Base-by-base conservation (phyloP, 2,797 vertebrate species). In the Microchirus variegatus region DNA sequence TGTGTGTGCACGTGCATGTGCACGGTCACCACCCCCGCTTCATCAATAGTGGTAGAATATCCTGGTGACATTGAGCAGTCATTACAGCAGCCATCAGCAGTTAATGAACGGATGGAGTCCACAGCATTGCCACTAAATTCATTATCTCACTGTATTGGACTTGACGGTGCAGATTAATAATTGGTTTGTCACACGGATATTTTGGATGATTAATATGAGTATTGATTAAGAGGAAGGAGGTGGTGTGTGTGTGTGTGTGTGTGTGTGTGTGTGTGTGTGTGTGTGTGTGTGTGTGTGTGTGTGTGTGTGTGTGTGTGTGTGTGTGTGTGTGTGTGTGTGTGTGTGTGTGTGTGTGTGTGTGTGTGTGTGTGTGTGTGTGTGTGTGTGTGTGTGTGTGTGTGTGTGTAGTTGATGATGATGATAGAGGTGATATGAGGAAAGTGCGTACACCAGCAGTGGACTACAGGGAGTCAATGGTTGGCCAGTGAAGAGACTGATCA, bases 61-160 rank as follows among this genome's bases (percentile, higher is more conserved):
- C 73, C 90, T 63, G 84, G 82, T 92, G 93, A 93, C 92, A 92
- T 91, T 91, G 92, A 92, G 88, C 90, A 92, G 90, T 92, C 90
- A 93, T 88, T 90, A 90, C 73, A 66, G 90, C 87, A 90, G 86
- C 91, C 90, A 92, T 93, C 92, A 91, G 91, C 91, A 94, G 89
- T 94, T 94, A 93, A 94, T 94, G 93, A 94, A 94, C 80, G 91
- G 89, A 93, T 90, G 88, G 88, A 93, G 90, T 94, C 91, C 88
- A 91, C 90, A 89, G 89, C 90, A 82, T 91, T 91, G 80, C 88
- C 90, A 92, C 90, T 94, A 93, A 94, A 94, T 93, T 93, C 90
- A 94, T 95, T 93, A 94, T 84, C 58, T 60, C 84, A 80, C 90
- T 87, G 87, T 91, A 93, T 93, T 93, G 90, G 90, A 93, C 88